A percentile compares a stretch with the other conserved stretches of the same genome.
Evolutionary conservation across 2,888 invertebrate species (phyloP).

Genomic region (Poecilus cupreus): DNA sequence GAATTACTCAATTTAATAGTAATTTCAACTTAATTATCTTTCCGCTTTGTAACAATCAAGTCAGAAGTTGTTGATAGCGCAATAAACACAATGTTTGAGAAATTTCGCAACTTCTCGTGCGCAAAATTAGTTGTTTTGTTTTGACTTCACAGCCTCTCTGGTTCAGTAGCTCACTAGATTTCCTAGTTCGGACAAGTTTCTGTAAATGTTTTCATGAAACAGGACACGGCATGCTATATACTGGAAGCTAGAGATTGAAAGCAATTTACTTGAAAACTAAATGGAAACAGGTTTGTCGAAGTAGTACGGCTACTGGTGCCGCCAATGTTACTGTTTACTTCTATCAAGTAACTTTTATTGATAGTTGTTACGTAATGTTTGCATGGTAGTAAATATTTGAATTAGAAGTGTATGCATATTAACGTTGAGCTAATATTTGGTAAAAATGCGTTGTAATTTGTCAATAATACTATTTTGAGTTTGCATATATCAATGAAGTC

Average conservation of each 20-base stretch:
- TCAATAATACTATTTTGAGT: too few species aligned
- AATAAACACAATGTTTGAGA: slow-evolving; percentile 13
- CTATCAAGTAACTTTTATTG: too few species aligned
- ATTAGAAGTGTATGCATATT: too few species aligned
- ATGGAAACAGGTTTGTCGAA: not conserved
- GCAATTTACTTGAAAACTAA: slow-evolving; percentile 18
- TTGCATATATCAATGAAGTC: too few species aligned
- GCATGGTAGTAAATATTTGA: too few species aligned
- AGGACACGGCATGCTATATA: not conserved
- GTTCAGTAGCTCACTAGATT: not conserved
- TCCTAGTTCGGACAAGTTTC: not conserved
- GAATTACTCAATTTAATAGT: too few species aligned
- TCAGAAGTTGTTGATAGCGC: not conserved
- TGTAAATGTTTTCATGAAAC: not conserved
- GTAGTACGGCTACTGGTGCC: not conserved
- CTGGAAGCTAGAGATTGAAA: slow-evolving; percentile 20
- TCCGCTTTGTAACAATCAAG: too few species aligned
- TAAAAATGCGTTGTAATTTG: too few species aligned
- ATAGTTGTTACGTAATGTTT: too few species aligned
- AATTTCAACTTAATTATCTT: too few species aligned
- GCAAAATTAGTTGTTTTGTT: slow-evolving; percentile 41
- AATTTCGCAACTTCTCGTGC: not conserved
- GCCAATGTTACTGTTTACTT: too few species aligned
- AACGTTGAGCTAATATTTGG: too few species aligned
- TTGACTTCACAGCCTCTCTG: not conserved